Conservation (phyloP, 2,888 invertebrate species). For the Parelbella ahira region DNA sequence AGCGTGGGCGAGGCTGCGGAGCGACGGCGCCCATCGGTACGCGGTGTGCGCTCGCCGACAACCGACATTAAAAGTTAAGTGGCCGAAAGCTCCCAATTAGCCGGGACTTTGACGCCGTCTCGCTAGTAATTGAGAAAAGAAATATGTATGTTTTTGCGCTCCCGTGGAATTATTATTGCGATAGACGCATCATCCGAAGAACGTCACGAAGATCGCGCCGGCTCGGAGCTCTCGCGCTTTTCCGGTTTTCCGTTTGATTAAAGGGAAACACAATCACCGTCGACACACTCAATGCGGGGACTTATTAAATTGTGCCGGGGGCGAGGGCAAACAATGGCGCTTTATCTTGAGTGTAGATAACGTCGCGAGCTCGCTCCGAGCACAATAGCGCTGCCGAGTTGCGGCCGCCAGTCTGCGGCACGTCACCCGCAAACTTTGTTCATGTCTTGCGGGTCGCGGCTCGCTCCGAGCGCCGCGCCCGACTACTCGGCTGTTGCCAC, state of each 20-base stretch:
- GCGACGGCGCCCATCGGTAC: slow-evolving; percentile 34
- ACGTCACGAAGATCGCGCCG: slow-evolving; percentile 13
- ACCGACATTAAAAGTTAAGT: slow-evolving; percentile 65
- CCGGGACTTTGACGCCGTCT: slow-evolving; percentile 63
- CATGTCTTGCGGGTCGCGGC: slow-evolving; percentile 42
- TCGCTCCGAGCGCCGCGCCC: slow-evolving; percentile 32
- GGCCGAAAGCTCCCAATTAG: slow-evolving; percentile 74
- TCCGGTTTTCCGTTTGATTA: slow-evolving; percentile 47
- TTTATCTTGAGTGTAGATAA: slow-evolving; percentile 69
- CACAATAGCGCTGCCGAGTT: slow-evolving; percentile 54
- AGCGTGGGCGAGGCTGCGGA: slow-evolving; percentile 40
- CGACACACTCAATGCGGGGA: slow-evolving; percentile 51
- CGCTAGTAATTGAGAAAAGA: slow-evolving; percentile 66
- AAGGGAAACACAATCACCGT: slow-evolving; percentile 54
- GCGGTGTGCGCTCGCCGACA: slow-evolving; percentile 36
- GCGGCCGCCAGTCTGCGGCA: slow-evolving; percentile 49
- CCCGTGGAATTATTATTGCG: slow-evolving; percentile 56
- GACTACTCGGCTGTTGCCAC: slow-evolving; percentile 38
- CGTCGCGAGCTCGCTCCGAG: slow-evolving; percentile 52
- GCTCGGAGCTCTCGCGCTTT: slow-evolving; percentile 2
- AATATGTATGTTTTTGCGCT: slow-evolving; percentile 65
- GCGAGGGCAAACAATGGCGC: slow-evolving; percentile 62
- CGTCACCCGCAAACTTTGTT: slow-evolving; percentile 58
- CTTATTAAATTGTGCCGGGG: slow-evolving; percentile 68
- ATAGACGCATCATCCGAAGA: slow-evolving; percentile 33